A percentile compares a stretch with the other conserved stretches of the same genome.
phyloP scores from a whole-genome alignment of 1,140 invertebrate species.

The Aphis craccivora region DNA sequence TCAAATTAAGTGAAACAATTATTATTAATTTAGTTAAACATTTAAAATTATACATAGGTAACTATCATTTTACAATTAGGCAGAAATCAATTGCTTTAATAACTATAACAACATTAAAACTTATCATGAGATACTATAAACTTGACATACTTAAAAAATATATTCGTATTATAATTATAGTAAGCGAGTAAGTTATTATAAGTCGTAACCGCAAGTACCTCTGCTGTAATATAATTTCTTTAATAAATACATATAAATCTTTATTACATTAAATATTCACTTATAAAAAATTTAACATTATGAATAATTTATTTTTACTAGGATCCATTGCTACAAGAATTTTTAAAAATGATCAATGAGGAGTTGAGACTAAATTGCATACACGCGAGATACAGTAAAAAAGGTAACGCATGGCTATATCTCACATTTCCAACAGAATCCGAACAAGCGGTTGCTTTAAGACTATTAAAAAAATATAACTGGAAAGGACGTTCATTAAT shows the following conservation, averaged over 20 bases:
- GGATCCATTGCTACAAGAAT: conserved; percentile 61
- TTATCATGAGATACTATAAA: too few relatives aligned
- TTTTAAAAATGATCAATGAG: conserved; percentile 61
- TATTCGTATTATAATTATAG: background rate
- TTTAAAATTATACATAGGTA: too few relatives aligned
- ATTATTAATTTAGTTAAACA: too few relatives aligned
- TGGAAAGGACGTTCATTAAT: conserved; percentile 73
- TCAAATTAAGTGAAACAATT: background rate
- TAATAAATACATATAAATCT: background rate
- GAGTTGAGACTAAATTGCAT: conserved; percentile 61
- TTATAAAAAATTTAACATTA: background rate
- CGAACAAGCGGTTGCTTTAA: conserved; percentile 75
- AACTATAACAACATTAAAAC: too few relatives aligned
- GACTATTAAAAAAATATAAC: conserved; percentile 73
- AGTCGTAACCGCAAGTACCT: background rate
- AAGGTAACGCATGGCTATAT: conserved; percentile 71
- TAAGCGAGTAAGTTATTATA: too few relatives aligned
- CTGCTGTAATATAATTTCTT: background rate
- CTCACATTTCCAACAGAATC: conserved; percentile 79
- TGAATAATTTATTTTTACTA: conserved; percentile 26
- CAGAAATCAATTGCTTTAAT: too few relatives aligned
- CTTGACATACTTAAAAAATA: background rate
- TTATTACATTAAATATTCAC: background rate
- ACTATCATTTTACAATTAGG: too few relatives aligned
- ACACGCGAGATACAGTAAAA: conserved; percentile 62